Conservation (phyloP, 2,888 invertebrate species). For the Hyposoter didymator region DNA sequence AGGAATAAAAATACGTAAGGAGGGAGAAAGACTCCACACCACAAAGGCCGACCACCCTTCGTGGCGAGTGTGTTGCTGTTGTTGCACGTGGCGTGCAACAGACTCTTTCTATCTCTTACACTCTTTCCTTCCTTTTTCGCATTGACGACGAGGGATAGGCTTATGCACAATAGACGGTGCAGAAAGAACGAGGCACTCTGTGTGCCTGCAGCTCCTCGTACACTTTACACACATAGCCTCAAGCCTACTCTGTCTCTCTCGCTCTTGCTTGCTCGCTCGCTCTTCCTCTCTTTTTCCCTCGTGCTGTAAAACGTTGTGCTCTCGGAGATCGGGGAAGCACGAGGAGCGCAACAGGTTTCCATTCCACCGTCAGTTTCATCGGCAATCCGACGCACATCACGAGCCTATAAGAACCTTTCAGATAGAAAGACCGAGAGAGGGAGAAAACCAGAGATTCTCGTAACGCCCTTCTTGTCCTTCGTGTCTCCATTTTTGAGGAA, state of each 20-base stretch:
- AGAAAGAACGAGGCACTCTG: constrained; percentile 43
- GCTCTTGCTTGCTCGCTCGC: background rate
- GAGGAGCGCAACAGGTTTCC: constrained; percentile 81
- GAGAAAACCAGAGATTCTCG: constrained; percentile 14
- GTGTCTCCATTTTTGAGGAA: constrained; percentile 55
- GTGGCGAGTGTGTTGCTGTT: constrained; percentile 56
- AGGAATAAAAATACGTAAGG: constrained; percentile 16
- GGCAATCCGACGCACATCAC: constrained; percentile 35
- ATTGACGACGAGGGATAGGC: constrained; percentile 44
- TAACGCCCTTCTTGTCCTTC: constrained; percentile 40
- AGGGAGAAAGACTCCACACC: constrained; percentile 50
- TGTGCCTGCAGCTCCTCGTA: constrained; percentile 17
- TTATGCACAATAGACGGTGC: constrained; percentile 56
- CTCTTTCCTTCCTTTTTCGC: constrained; percentile 31
- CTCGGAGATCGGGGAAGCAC: constrained; percentile 41
- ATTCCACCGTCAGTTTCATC: constrained; percentile 60
- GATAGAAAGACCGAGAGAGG: background rate
- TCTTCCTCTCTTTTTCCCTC: constrained; percentile 19
- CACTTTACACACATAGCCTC: constrained; percentile 30
- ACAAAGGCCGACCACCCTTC: constrained; percentile 67
- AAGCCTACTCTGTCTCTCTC: background rate
- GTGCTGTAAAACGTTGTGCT: background rate
- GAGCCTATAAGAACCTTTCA: constrained; percentile 15
- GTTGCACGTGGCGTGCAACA: constrained; percentile 70
- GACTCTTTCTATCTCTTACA: constrained; percentile 54